phyloP scores from a whole-genome alignment of 2,113 vertebrate species.

The Eulemur rufifrons region DNA sequence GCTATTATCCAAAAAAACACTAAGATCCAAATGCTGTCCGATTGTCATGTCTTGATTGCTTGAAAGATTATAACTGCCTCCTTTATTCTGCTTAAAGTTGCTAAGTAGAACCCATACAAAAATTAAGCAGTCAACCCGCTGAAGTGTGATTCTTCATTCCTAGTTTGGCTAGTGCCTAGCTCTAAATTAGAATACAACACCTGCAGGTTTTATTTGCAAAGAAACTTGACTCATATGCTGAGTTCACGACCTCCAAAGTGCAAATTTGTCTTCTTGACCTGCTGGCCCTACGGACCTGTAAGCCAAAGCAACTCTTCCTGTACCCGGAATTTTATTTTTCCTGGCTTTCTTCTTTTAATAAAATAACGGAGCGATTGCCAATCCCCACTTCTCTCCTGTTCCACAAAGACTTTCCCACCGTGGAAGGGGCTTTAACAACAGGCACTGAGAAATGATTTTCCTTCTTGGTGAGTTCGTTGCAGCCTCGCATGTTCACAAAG shows the following conservation, averaged over 20 bases:
- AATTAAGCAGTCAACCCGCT: background rate
- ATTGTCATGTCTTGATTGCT: background rate
- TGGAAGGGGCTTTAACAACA: background rate
- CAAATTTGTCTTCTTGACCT: background rate
- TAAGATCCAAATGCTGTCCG: background rate
- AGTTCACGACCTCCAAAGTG: background rate
- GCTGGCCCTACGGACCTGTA: background rate
- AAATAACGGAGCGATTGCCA: background rate
- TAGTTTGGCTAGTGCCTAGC: background rate
- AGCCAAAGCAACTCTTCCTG: background rate
- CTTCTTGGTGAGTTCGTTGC: background rate
- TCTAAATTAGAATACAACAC: constrained; percentile 22
- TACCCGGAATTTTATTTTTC: background rate
- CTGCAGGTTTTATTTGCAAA: background rate
- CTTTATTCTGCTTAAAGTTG: background rate
- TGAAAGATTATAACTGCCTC: background rate
- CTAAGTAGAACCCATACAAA: background rate
- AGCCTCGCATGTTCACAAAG: background rate
- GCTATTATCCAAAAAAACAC: background rate
- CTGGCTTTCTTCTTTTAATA: constrained; percentile 21
- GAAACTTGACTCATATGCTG: background rate
- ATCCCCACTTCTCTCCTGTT: background rate
- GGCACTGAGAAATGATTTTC: background rate
- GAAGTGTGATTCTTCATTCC: background rate
- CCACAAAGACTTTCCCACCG: background rate